Percentiles rank a stretch among this genome's conserved stretches.
These are phyloP conservation scores for Mesocricetus auratus DNA, from an alignment of 2,113 vertebrate species.

Conservation along the genomic window DNA sequence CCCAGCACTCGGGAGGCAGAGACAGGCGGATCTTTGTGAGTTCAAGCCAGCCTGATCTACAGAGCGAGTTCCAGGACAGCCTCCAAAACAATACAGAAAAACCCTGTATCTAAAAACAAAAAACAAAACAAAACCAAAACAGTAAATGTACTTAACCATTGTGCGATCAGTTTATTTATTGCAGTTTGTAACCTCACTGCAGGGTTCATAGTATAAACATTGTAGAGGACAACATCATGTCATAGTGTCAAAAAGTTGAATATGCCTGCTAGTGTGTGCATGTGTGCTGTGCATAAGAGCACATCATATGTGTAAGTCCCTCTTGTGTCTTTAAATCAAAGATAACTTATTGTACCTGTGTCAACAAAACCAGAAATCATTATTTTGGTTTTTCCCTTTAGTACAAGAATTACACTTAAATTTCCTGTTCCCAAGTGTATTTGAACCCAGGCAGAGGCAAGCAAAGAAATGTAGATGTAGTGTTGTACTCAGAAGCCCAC, in stretches of 20 bases:
- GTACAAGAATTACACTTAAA: conserved; percentile 20
- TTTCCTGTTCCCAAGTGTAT: neutral
- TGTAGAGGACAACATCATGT: neutral
- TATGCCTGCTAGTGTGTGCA: neutral
- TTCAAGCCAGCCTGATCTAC: too few species aligned
- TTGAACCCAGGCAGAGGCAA: conserved; percentile 23
- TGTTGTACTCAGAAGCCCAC: conserved; percentile 55
- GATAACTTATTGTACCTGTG: conserved; percentile 6
- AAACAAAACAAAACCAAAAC: too few species aligned
- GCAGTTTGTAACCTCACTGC: neutral
- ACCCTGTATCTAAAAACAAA: too few species aligned
- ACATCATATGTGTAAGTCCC: neutral
- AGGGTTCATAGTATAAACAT: neutral
- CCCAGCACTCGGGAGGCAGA: too few species aligned
- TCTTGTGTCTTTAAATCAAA: conserved; percentile 28
- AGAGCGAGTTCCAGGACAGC: too few species aligned
- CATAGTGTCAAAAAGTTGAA: neutral
- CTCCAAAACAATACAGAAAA: too few species aligned
- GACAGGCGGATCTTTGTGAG: too few species aligned
- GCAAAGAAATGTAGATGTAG: neutral
- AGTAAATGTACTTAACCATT: neutral
- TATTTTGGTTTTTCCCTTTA: conserved; percentile 46
- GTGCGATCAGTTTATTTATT: neutral
- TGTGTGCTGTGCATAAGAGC: neutral
- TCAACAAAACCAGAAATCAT: conserved; percentile 25